Base-by-base conservation (phyloP, 2,797 vertebrate genomes). In the Varecia variegata region DNA sequence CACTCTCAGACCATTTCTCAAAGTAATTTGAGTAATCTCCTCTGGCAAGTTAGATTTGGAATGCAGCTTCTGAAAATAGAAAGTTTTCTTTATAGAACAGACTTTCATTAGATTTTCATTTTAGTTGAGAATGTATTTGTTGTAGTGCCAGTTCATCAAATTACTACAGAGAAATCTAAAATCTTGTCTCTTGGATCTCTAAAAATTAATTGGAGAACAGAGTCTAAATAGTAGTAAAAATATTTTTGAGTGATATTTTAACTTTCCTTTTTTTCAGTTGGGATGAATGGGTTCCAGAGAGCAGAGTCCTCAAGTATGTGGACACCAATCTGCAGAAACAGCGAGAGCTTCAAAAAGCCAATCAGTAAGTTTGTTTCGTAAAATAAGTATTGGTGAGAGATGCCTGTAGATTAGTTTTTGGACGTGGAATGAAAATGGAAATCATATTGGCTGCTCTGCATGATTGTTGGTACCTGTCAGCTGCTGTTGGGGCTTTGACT, bases 281-380 rank as follows among this genome's bases (percentile, higher is more conserved):
- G 99, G 99, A 99, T 99, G 99, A 99, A 99, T 99, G 99, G 99
- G 99, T 99, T 99, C 99, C 99, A 98, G 99, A 99, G 99, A 99
- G 99, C 99, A 99, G 99, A 98, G 99, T 99, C 91, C 99, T 99
- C 98, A 99, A 99, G 98, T 99, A 99, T 98, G 99, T 99, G 99
- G 99, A 99, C 97, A 99, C 99, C 98, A 99, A 99, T 98, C 99
- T 99, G 98, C 99, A 99, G 98, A 99, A 99, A 98, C 99, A 99
- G 98, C 99, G 99, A 98, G 99, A 99, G 99, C 99, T 99, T 99
- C 99, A 99, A 98, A 99, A 99, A 98, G 99, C 99, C 97, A 99
- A 99, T 98, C 99, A 99, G 99, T 99, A 98, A 99, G 99, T 99
- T 52, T 60, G 68, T 38, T 74, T 25, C 92, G 25, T 23, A 71